Conservation (phyloP, 2,797 vertebrate species). For the Alauda arvensis region DNA sequence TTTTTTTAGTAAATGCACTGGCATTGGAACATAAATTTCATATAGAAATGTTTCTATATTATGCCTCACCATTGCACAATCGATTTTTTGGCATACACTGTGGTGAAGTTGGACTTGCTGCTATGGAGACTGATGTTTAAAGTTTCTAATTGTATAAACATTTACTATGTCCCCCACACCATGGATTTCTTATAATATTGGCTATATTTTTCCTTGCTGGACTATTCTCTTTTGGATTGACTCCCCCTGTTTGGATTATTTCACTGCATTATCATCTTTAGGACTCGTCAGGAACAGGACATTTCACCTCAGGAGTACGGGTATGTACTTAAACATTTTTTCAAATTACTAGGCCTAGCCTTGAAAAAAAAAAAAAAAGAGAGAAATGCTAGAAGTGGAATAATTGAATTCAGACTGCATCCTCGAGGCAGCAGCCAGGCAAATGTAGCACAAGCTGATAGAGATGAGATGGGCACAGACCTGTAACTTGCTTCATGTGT, state of each 20-base stretch:
- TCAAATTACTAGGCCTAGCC: conserved; percentile 70
- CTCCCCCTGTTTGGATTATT: conserved; percentile 84
- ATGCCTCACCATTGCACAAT: conserved; percentile 79
- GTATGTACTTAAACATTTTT: conserved; percentile 79
- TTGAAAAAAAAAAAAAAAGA: neutral
- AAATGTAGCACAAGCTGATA: neutral
- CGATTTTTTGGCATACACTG: conserved; percentile 75
- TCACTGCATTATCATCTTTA: conserved; percentile 84
- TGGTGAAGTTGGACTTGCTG: conserved; percentile 79
- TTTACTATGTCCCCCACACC: conserved; percentile 80
- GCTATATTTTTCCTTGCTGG: conserved; percentile 84
- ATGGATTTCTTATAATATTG: conserved; percentile 82
- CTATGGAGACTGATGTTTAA: conserved; percentile 80
- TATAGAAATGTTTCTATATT: conserved; percentile 76
- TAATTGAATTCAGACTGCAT: neutral
- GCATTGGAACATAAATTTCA: conserved; percentile 77
- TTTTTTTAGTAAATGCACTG: conserved; percentile 80
- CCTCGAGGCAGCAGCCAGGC: neutral
- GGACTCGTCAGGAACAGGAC: conserved; percentile 83
- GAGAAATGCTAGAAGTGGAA: conserved; percentile 12
- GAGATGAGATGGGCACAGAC: neutral
- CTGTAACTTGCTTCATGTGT: neutral
- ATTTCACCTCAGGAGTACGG: conserved; percentile 83
- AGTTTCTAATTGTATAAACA: conserved; percentile 82
- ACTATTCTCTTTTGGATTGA: conserved; percentile 84